Conservation (phyloP, 2,797 vertebrate species). For the Dendrocincla fuliginosa region DNA sequence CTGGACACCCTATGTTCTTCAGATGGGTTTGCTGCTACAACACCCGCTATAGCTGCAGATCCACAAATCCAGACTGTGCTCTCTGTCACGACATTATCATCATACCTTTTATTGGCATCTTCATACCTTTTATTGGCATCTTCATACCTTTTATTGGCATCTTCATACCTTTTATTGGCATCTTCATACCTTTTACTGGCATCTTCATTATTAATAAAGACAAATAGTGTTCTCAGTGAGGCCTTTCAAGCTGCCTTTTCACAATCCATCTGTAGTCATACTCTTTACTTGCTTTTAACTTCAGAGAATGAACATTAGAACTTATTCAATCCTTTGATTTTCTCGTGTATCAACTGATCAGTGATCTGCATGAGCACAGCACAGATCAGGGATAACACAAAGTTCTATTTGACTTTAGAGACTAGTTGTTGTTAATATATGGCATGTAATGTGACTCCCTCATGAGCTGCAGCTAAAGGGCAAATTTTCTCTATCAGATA, state of each 20-base stretch:
- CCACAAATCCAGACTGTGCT: not conserved
- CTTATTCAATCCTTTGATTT: not conserved
- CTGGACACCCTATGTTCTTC: not conserved
- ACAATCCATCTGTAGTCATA: not conserved
- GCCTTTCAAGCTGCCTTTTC: not conserved
- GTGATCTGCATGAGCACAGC: not conserved
- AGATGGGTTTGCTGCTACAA: not conserved
- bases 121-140: not conserved
- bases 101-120: not conserved
- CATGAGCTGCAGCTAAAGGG: not conserved
- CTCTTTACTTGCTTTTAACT: not conserved
- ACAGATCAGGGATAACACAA: not conserved
- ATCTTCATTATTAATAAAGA: not conserved
- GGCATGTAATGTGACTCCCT: not conserved
- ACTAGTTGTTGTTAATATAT: not conserved
- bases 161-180: not conserved
- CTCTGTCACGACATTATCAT: not conserved
- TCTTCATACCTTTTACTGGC: not conserved
- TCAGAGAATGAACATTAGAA: not conserved
- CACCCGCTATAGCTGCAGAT: not conserved
- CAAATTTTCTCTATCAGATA: not conserved
- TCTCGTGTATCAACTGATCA: not conserved
- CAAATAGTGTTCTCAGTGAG: not conserved
- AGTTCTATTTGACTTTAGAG: not conserved
- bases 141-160: not conserved